A percentile compares a stretch with the other conserved stretches of the same genome.
Evolutionary conservation across 1,140 invertebrate species (phyloP).

Genomic region (Agrypnia vestita): DNA sequence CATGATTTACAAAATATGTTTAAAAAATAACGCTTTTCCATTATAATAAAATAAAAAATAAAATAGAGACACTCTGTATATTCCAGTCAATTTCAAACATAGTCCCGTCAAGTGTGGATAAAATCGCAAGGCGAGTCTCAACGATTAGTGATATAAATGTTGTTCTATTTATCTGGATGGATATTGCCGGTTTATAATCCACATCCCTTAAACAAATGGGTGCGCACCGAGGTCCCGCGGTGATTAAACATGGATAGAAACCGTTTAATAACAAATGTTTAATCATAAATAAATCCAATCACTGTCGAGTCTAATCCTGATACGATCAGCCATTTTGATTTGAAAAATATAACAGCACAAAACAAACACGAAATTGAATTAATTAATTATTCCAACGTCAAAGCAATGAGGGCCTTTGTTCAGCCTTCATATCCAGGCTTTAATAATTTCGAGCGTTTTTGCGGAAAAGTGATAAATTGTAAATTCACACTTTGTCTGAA

Average conservation of each 20-base stretch:
- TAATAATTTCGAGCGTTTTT: background rate
- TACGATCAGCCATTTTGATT: constrained; percentile 25
- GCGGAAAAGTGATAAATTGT: background rate
- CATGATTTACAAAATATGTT: too few relatives aligned
- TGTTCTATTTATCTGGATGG: background rate
- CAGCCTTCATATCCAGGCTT: background rate
- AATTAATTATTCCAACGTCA: constrained; percentile 34
- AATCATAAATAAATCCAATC: constrained; percentile 34
- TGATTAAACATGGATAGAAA: constrained; percentile 11
- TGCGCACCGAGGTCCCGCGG: background rate
- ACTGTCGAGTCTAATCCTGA: constrained; percentile 30
- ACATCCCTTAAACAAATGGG: background rate
- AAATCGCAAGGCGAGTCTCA: background rate
- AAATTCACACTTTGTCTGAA: background rate
- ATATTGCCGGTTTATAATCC: background rate
- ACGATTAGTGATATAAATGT: constrained; percentile 7
- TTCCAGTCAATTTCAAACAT: too few relatives aligned
- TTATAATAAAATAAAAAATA: too few relatives aligned
- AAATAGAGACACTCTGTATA: too few relatives aligned
- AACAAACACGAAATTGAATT: constrained; percentile 4
- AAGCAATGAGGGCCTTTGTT: constrained; percentile 2
- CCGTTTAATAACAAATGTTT: constrained; percentile 20
- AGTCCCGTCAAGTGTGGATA: background rate
- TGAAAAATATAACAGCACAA: constrained; percentile 6
- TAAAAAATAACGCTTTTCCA: too few relatives aligned